These are phyloP conservation scores for Serilophus lunatus DNA, from an alignment of 2,113 vertebrate species.

Conservation along the genomic window DNA sequence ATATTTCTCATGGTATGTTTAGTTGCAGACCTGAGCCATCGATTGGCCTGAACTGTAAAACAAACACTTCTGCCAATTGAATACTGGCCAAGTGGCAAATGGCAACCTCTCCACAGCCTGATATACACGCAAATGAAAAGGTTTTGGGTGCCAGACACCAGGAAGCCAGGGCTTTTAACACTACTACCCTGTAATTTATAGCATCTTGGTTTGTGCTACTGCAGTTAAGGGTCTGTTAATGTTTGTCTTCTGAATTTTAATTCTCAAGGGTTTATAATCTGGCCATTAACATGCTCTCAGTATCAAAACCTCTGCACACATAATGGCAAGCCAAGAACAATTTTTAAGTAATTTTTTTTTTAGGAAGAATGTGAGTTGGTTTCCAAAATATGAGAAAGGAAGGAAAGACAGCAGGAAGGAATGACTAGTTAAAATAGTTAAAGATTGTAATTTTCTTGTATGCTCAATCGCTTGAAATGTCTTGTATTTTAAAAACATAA, in stretches of 20 bases:
- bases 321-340: slow-evolving; percentile 26
- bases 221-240: slow-evolving; percentile 47
- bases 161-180: slow-evolving; percentile 61
- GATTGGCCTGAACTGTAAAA: slow-evolving; percentile 13
- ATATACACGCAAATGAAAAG: slow-evolving; percentile 62
- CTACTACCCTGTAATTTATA: slow-evolving; percentile 69
- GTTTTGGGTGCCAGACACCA: slow-evolving; percentile 52
- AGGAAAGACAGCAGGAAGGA: slow-evolving; percentile 64
- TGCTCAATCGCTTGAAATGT: not conserved
- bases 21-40: not conserved
- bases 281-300: slow-evolving; percentile 49
- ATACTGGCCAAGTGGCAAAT: slow-evolving; percentile 54
- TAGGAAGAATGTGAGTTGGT: slow-evolving; percentile 37
- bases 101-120: slow-evolving; percentile 49
- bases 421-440: slow-evolving; percentile 51
- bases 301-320: slow-evolving; percentile 41
- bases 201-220: slow-evolving; percentile 40
- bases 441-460: slow-evolving; percentile 49
- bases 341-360: slow-evolving; percentile 39
- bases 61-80: not conserved
- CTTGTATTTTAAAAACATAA: slow-evolving; percentile 3
- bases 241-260: slow-evolving; percentile 43
- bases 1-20: slow-evolving; percentile 54
- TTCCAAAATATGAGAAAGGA: slow-evolving; percentile 65
- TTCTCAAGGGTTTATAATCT: slow-evolving; percentile 58